Evolutionary conservation across 2,888 invertebrate species (phyloP).

Genomic region (Poecilobothrus nobilitatus): DNA sequence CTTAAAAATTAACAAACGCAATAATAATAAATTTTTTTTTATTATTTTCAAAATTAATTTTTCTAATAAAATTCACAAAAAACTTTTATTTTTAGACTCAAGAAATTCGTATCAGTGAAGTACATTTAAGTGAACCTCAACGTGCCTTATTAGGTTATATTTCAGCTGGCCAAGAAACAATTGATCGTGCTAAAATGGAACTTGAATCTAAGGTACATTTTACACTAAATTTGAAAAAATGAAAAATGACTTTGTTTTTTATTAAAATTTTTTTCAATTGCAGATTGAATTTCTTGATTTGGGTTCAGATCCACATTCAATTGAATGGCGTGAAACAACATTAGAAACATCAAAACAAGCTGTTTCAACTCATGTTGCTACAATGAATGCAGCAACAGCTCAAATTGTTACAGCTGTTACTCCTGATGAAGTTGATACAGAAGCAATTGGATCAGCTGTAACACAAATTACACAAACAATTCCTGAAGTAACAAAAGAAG

Average conservation of each 20-base stretch:
- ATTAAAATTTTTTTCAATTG: slow-evolving; percentile 2
- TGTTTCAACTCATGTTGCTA: slow-evolving; percentile 93
- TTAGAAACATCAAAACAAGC: slow-evolving; percentile 93
- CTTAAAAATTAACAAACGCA: background rate
- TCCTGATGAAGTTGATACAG: slow-evolving; percentile 88
- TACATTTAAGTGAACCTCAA: slow-evolving; percentile 79
- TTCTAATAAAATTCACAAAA: background rate
- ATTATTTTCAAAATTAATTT: background rate
- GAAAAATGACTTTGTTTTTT: background rate
- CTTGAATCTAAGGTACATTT: slow-evolving; percentile 47
- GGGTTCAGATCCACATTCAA: slow-evolving; percentile 74
- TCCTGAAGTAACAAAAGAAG: slow-evolving; percentile 86
- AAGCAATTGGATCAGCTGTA: slow-evolving; percentile 93
- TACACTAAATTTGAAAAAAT: background rate
- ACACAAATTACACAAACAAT: slow-evolving; percentile 94
- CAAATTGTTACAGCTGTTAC: slow-evolving; percentile 88
- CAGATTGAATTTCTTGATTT: slow-evolving; percentile 57
- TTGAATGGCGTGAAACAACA: slow-evolving; percentile 90
- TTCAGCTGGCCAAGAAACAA: slow-evolving; percentile 77
- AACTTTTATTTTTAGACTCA: slow-evolving; percentile 34
- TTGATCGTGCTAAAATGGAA: slow-evolving; percentile 76
- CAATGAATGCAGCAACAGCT: slow-evolving; percentile 99
- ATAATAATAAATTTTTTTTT: background rate
- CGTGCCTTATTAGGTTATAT: slow-evolving; percentile 87
- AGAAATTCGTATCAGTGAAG: slow-evolving; percentile 64